Evolutionary conservation across 2,888 invertebrate species (phyloP).

Genomic region (Eristalinus sepulchralis): DNA sequence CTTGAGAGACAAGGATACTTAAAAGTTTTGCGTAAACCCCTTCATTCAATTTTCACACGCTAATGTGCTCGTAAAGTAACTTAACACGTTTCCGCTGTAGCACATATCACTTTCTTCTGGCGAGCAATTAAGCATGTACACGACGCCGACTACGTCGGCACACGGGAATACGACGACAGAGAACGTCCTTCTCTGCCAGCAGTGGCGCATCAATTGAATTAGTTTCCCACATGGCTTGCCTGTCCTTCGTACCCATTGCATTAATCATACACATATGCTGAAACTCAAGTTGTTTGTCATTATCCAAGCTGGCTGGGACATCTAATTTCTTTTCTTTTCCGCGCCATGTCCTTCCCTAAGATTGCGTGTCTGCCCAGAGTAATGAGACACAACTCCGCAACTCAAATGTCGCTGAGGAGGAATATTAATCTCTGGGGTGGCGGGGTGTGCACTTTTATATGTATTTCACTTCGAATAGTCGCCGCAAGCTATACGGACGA

Average conservation of each 20-base stretch:
- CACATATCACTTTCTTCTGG: background rate
- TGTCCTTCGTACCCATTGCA: slow-evolving; percentile 1
- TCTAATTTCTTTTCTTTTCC: slow-evolving; percentile 14
- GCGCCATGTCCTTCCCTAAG: background rate
- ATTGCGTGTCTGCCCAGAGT: background rate
- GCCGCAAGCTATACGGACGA: slow-evolving; percentile 7
- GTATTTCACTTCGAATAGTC: background rate
- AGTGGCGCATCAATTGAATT: background rate
- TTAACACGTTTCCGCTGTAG: background rate
- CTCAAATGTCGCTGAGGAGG: background rate
- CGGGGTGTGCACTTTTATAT: slow-evolving; percentile 5
- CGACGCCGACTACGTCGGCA: too few relatives aligned
- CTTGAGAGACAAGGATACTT: background rate
- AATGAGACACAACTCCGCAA: background rate
- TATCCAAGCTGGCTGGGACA: slow-evolving; percentile 5
- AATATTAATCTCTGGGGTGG: slow-evolving; percentile 39
- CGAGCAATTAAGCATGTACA: background rate
- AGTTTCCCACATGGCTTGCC: background rate
- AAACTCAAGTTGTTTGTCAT: slow-evolving; percentile 37
- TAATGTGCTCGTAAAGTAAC: slow-evolving; percentile 3
- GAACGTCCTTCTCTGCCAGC: background rate
- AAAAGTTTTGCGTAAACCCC: background rate
- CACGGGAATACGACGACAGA: background rate
- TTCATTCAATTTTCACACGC: background rate
- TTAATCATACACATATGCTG: slow-evolving; percentile 39